A percentile compares a stretch with the other conserved stretches of the same genome.
Evolutionary conservation across 1,140 invertebrate species (phyloP).

Genomic region (Conus ventricosus): DNA sequence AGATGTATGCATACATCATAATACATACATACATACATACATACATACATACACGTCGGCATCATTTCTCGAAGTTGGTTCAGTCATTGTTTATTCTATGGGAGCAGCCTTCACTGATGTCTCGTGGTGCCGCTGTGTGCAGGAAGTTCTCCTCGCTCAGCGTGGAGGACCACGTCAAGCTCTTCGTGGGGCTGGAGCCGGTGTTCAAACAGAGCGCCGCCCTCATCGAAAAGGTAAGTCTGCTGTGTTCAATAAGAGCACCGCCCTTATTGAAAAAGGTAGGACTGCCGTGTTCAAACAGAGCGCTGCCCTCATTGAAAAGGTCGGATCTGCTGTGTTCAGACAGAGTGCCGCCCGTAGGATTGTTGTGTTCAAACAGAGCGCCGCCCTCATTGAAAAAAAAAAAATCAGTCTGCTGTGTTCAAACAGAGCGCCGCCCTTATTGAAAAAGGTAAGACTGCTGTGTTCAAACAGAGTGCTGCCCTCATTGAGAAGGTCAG

Average conservation of each 20-base stretch:
- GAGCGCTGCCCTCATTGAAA: too few relatives aligned
- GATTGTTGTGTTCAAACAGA: too few relatives aligned
- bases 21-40: neutral
- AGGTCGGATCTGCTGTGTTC: neutral
- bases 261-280: conserved; percentile 76
- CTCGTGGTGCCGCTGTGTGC: conserved; percentile 2
- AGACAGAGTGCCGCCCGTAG: too few relatives aligned
- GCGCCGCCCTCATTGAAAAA: conserved; percentile 69
- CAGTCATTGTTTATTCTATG: too few relatives aligned
- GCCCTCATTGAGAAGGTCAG: too few relatives aligned
- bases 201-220: conserved; percentile 75
- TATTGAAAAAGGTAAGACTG: too few relatives aligned
- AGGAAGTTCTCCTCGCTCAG: conserved; percentile 75
- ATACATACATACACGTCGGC: neutral
- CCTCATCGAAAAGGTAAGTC: conserved; percentile 75
- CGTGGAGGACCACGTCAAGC: conserved; percentile 73
- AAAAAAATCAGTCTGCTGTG: too few relatives aligned
- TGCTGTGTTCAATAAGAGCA: conserved; percentile 69
- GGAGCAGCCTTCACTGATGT: too few relatives aligned
- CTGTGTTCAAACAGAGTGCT: too few relatives aligned
- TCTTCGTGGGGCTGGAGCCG: conserved; percentile 77
- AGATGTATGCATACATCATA: neutral
- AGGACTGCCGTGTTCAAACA: conserved; percentile 11
- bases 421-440: too few relatives aligned
- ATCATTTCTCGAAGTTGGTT: too few relatives aligned